Conservation (phyloP, 2,113 vertebrate genomes). For the Gymnorhina tibicen region DNA sequence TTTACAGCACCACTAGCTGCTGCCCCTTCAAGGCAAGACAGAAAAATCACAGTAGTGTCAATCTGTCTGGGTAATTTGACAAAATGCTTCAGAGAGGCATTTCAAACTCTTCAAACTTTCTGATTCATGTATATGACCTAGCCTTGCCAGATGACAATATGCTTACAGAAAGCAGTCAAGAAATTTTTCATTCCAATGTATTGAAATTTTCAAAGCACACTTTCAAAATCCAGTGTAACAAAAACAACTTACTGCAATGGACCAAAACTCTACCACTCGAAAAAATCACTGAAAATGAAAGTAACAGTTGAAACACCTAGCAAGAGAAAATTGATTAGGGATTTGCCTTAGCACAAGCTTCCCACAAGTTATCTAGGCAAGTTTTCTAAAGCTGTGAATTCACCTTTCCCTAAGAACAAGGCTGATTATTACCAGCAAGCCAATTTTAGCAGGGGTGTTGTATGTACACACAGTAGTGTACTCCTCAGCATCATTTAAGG, state of each 20-base stretch:
- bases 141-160: not conserved
- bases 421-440: not conserved
- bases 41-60: not conserved
- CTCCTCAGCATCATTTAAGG: not conserved
- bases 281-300: not conserved
- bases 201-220: not conserved
- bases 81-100: not conserved
- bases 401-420: not conserved
- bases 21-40: not conserved
- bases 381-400: not conserved
- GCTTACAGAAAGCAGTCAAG: not conserved
- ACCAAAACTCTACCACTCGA: not conserved
- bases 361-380: not conserved
- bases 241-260: not conserved
- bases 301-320: not conserved
- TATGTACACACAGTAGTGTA: rapidly evolving
- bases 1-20: not conserved
- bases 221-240: not conserved
- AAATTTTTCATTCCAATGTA: not conserved
- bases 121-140: not conserved
- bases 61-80: not conserved
- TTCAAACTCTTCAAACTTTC: not conserved
- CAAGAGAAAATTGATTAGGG: not conserved
- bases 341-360: not conserved
- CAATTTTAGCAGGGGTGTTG: not conserved